These are phyloP conservation scores for Danio choprae DNA, from an alignment of 2,797 vertebrate genomes.

Conservation along the genomic window DNA sequence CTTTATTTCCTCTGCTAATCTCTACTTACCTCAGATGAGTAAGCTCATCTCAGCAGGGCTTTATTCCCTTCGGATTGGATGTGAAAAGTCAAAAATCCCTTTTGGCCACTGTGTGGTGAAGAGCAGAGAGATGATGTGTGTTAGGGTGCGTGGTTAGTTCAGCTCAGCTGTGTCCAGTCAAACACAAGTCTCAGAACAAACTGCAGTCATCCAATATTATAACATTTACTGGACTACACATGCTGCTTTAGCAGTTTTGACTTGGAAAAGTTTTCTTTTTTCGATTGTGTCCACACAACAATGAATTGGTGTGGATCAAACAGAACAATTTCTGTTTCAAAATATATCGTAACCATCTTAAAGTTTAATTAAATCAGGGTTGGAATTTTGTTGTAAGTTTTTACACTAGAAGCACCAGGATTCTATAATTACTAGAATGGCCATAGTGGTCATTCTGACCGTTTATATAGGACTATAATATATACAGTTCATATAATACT, in stretches of 20 bases:
- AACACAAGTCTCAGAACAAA: background rate
- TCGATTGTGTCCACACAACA: no score
- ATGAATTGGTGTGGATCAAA: no score
- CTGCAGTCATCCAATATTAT: background rate
- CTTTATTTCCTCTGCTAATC: conserved; percentile 31
- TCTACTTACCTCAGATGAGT: conserved; percentile 25
- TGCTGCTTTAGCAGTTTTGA: background rate
- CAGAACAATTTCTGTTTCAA: no score
- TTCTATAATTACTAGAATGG: no score
- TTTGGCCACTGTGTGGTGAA: conserved; percentile 29
- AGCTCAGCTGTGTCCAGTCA: conserved; percentile 49
- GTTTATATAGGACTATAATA: no score
- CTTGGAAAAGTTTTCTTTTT: no score
- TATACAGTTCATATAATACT: no score
- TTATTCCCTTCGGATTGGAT: conserved; percentile 40
- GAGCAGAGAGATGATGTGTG: conserved; percentile 25
- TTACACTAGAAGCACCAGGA: no score
- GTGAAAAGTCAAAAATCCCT: conserved; percentile 20
- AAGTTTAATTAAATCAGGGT: no score
- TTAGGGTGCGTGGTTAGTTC: conserved; percentile 20
- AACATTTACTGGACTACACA: conserved; percentile 1
- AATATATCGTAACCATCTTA: no score
- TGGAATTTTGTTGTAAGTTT: no score
- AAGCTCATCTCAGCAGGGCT: conserved; percentile 12
- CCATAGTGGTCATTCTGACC: no score